Evolutionary conservation across 2,797 vertebrate species (phyloP).

Genomic region (Sebastiscus tertius): DNA sequence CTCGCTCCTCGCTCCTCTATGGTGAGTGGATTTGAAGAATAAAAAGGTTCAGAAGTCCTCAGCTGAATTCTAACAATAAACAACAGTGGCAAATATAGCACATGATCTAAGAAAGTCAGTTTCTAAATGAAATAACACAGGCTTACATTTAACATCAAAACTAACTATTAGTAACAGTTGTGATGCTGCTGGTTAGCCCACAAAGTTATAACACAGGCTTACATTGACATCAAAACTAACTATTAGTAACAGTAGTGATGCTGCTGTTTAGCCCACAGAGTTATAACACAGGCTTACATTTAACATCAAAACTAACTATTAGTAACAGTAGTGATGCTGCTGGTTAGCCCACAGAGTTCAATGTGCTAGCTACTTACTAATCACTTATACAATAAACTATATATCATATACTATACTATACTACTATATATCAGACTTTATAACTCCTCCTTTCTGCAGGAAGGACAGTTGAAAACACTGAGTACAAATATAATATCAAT

Average conservation of each 20-base stretch:
- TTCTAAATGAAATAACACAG: background rate
- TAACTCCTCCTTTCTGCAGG: too few relatives aligned
- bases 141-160: background rate
- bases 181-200: background rate
- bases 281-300: background rate
- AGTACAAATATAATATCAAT: too few relatives aligned
- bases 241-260: too few relatives aligned
- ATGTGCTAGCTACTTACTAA: too few relatives aligned
- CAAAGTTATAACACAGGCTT: background rate
- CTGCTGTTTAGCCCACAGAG: background rate
- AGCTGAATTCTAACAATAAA: slow-evolving; percentile 49
- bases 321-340: too few relatives aligned
- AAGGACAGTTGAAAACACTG: too few relatives aligned
- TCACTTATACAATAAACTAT: background rate
- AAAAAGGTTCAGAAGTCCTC: slow-evolving; percentile 56
- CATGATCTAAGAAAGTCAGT: background rate
- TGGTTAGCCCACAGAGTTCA: background rate
- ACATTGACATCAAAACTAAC: background rate
- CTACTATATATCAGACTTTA: too few relatives aligned
- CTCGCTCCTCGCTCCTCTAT: slow-evolving; percentile 76
- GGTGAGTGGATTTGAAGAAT: slow-evolving; percentile 65
- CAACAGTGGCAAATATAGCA: slow-evolving; percentile 15
- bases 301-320: background rate
- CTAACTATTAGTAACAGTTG: too few relatives aligned
- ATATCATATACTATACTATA: too few relatives aligned